Percentiles rank a stretch among this genome's conserved stretches.
Conservation (phyloP, 2,113 vertebrate species). For the Melospiza georgiana region DNA sequence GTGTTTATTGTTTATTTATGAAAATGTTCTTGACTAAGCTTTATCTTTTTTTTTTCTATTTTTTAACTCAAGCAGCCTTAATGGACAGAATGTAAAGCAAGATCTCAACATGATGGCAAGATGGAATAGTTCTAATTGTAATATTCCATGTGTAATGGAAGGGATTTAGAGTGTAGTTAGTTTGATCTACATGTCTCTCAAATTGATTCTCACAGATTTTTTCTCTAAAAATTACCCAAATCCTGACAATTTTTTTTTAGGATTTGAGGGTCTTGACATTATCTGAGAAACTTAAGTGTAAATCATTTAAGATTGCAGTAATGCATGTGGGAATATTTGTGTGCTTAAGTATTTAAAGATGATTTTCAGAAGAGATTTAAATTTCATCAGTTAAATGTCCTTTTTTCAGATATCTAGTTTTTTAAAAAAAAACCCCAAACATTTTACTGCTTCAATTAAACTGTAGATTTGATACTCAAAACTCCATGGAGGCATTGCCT, state of each 20-base stretch:
- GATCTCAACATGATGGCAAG: neutral
- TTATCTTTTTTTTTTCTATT: neutral
- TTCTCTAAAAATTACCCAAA: neutral
- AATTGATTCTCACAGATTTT: neutral
- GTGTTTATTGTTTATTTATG: slow-evolving; percentile 1
- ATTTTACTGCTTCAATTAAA: neutral
- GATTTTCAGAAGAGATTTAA: neutral
- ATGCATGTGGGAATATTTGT: neutral
- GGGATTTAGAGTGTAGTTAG: neutral
- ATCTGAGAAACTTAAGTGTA: neutral
- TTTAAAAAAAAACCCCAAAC: neutral
- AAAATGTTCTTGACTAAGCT: neutral
- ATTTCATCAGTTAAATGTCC: neutral
- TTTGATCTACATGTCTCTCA: neutral
- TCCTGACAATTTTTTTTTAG: neutral
- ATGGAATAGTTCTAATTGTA: neutral
- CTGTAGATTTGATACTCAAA: neutral
- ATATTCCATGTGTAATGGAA: neutral
- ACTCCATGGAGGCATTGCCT: neutral
- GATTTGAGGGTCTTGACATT: neutral
- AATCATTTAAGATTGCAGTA: neutral
- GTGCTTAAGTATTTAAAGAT: neutral
- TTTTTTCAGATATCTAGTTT: neutral
- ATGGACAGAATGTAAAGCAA: neutral
- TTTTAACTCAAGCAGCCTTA: neutral